A percentile compares a stretch with the other conserved stretches of the same genome.
Evolutionary conservation across 37 sponge, comb jelly and placozoan genomes (phyloP).

Genomic region (Theonella swinhoei): DNA sequence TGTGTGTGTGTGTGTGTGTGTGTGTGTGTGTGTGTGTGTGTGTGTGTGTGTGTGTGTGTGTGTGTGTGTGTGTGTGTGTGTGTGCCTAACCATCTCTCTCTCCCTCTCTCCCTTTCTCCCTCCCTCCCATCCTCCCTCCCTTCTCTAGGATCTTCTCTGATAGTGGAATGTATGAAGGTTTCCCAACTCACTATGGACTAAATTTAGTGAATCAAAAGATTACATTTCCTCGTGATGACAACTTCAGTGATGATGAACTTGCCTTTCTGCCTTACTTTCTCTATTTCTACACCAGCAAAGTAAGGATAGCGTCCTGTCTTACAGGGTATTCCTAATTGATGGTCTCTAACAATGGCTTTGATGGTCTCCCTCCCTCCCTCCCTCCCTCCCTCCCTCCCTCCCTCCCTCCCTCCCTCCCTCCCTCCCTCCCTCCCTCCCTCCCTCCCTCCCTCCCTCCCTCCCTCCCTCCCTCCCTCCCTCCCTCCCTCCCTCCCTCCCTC

Average conservation of each 20-base stretch:
- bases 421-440: no score
- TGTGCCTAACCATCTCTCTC: not conserved
- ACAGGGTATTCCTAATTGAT: not conserved
- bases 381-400: not conserved
- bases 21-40: conserved; percentile 1
- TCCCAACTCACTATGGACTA: conserved; percentile 70
- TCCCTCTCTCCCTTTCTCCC: not conserved
- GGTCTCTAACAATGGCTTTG: not conserved
- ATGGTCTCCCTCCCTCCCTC: not conserved
- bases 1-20: conserved; percentile 29
- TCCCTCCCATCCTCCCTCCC: not conserved
- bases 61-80: not conserved
- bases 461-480: no score
- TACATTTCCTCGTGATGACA: conserved; percentile 74
- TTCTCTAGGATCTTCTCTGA: conserved; percentile 22
- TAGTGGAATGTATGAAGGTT: conserved; percentile 29
- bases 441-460: no score
- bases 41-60: not conserved
- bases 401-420: not conserved
- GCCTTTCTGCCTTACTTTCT: conserved; percentile 82
- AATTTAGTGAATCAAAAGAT: conserved; percentile 88
- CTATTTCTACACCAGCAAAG: conserved; percentile 73
- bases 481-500: no score
- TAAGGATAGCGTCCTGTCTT: not conserved
- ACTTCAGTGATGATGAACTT: conserved; percentile 84